phyloP scores from a whole-genome alignment of 2,888 invertebrate species.

The Kuschelorhynchus macadamiae region DNA sequence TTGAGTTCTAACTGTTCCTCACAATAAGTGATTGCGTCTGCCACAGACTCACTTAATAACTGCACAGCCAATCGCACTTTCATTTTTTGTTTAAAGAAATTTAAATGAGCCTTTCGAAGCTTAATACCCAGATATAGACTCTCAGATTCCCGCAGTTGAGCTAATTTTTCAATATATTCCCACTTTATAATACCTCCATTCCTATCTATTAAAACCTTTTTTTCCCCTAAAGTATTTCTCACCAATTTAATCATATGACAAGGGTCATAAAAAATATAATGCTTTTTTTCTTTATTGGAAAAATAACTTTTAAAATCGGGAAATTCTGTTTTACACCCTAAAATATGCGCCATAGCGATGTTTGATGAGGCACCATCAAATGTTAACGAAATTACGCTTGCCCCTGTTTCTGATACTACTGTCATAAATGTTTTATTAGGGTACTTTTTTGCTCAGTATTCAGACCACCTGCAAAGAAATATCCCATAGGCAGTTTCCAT shows the following conservation, averaged over 20 bases:
- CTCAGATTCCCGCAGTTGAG: conserved; percentile 16
- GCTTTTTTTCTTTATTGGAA: conserved; percentile 3
- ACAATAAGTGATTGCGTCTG: conserved; percentile 4
- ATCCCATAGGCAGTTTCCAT: conserved; percentile 59
- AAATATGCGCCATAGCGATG: conserved; percentile 36
- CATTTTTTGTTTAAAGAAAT: conserved; percentile 34
- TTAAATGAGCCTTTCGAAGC: conserved; percentile 9
- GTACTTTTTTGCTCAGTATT: too few relatives aligned
- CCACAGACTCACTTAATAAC: conserved; percentile 12
- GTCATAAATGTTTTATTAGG: too few relatives aligned
- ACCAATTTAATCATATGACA: conserved; percentile 31
- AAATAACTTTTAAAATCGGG: conserved; percentile 15
- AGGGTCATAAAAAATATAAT: conserved; percentile 20
- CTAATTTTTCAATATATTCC: conserved; percentile 36
- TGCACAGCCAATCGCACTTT: conserved; percentile 36
- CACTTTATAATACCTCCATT: conserved; percentile 30
- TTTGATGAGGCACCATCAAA: conserved; percentile 58
- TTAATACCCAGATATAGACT: conserved; percentile 31
- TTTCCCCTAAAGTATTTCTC: conserved; percentile 31
- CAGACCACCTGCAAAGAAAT: conserved; percentile 56
- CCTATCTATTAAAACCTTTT: conserved; percentile 26
- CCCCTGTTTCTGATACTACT: conserved; percentile 52
- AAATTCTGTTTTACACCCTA: conserved; percentile 25
- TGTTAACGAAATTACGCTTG: conserved; percentile 52
- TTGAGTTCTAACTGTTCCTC: not conserved